phyloP scores from a whole-genome alignment of 2,888 invertebrate species.

The Petrolisthes manimaculis region DNA sequence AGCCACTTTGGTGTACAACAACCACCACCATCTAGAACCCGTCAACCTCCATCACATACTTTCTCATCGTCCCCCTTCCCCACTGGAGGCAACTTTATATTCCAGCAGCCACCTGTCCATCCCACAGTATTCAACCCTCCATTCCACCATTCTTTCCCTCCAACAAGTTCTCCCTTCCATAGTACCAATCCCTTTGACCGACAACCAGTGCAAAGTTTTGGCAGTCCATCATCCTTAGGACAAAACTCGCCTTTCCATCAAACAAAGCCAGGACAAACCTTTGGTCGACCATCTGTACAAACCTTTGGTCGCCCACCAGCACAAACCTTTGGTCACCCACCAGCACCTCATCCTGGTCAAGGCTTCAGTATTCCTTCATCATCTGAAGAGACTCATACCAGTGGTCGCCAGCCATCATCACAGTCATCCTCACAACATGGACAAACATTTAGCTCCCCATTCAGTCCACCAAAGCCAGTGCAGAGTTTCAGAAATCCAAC shows the following conservation, averaged over 20 bases:
- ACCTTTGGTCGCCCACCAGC: constrained; percentile 18
- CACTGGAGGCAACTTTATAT: constrained; percentile 40
- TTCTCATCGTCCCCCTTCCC: constrained; percentile 36
- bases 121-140: constrained; percentile 36
- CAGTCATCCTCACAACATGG: constrained; percentile 18
- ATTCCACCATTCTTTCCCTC: constrained; percentile 18
- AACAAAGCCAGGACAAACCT: constrained; percentile 3
- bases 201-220: constrained; percentile 16
- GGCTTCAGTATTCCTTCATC: not conserved
- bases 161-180: not conserved
- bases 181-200: not conserved
- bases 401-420: not conserved
- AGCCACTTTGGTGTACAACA: constrained; percentile 4
- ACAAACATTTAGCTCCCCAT: not conserved
- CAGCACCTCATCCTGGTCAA: not conserved
- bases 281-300: constrained; percentile 17
- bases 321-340: not conserved
- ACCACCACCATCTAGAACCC: not conserved
- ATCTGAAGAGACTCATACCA: not conserved
- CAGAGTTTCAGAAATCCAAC: constrained; percentile 4
- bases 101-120: constrained; percentile 44
- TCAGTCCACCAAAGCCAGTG: not conserved
- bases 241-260: not conserved
- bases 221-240: not conserved
- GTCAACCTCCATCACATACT: constrained; percentile 2